Conservation (phyloP, 2,113 vertebrate genomes). For the Mellivora capensis region DNA sequence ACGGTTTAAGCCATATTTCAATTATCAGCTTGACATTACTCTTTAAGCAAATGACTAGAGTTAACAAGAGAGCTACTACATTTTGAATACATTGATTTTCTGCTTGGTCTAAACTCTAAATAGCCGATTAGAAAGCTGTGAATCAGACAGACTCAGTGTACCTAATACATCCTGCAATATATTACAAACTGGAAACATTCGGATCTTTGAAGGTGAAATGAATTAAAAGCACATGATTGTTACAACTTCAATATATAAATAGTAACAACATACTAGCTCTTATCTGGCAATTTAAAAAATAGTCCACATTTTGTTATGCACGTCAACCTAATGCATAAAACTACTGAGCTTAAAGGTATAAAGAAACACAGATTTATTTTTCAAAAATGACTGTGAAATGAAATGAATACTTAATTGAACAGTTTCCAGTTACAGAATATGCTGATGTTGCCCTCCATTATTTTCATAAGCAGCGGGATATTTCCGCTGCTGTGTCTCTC, state of each 20-base stretch:
- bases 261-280: slow-evolving; percentile 59
- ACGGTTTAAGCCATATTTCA: slow-evolving; percentile 84
- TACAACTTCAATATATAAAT: slow-evolving; percentile 79
- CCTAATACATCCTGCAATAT: slow-evolving; percentile 79
- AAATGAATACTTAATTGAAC: slow-evolving; percentile 80
- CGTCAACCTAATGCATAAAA: slow-evolving; percentile 76
- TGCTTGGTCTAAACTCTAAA: slow-evolving; percentile 88
- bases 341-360: slow-evolving; percentile 75
- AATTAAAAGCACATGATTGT: slow-evolving; percentile 77
- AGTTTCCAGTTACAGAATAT: slow-evolving; percentile 14
- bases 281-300: slow-evolving; percentile 79
- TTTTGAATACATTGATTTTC: slow-evolving; percentile 88
- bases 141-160: slow-evolving; percentile 84
- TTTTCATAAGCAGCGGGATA: slow-evolving; percentile 29
- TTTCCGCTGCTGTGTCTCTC: background rate
- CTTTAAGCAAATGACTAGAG: slow-evolving; percentile 86
- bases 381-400: slow-evolving; percentile 74
- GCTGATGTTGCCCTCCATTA: background rate
- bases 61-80: slow-evolving; percentile 86
- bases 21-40: slow-evolving; percentile 86
- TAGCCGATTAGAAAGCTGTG: slow-evolving; percentile 85
- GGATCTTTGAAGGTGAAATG: slow-evolving; percentile 82
- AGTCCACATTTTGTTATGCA: slow-evolving; percentile 75
- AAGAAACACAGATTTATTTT: slow-evolving; percentile 76
- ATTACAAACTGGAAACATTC: slow-evolving; percentile 76